Conservation (phyloP, 2,888 invertebrate genomes). For the Anaspis maculata region DNA sequence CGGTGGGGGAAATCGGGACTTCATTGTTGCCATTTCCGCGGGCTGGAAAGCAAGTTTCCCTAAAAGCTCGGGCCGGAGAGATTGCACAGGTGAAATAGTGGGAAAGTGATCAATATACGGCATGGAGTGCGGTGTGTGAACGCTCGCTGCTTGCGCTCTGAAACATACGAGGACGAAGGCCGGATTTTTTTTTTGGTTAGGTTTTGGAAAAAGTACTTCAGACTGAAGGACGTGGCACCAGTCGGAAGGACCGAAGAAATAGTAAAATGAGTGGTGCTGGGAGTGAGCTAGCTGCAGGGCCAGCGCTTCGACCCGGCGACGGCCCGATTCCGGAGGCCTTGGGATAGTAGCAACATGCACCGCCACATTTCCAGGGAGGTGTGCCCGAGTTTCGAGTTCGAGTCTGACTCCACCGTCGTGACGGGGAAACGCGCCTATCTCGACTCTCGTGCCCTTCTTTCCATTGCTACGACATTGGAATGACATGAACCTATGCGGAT, state of each 20-base stretch:
- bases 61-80: constrained; percentile 15
- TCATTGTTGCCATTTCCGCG: constrained; percentile 23
- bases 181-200: too few relatives aligned
- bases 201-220: too few relatives aligned
- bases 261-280: too few relatives aligned
- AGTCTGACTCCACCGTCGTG: too few relatives aligned
- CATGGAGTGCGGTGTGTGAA: constrained; percentile 21
- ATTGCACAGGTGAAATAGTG: constrained; percentile 28
- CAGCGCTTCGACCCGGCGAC: too few relatives aligned
- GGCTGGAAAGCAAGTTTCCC: constrained; percentile 17
- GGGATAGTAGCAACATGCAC: constrained; percentile 17
- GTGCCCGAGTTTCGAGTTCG: constrained; percentile 18
- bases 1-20: constrained; percentile 17
- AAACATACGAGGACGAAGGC: background rate
- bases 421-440: too few relatives aligned
- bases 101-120: constrained; percentile 27
- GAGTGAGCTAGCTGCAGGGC: too few relatives aligned
- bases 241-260: too few relatives aligned
- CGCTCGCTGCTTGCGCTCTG: constrained; percentile 3
- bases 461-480: too few relatives aligned
- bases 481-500: constrained; percentile 28
- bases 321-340: constrained; percentile 10
- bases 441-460: constrained; percentile 12
- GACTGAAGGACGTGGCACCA: too few relatives aligned
- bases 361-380: constrained; percentile 20